Conservation (phyloP, 2,113 vertebrate species). For the Clarias magur region DNA sequence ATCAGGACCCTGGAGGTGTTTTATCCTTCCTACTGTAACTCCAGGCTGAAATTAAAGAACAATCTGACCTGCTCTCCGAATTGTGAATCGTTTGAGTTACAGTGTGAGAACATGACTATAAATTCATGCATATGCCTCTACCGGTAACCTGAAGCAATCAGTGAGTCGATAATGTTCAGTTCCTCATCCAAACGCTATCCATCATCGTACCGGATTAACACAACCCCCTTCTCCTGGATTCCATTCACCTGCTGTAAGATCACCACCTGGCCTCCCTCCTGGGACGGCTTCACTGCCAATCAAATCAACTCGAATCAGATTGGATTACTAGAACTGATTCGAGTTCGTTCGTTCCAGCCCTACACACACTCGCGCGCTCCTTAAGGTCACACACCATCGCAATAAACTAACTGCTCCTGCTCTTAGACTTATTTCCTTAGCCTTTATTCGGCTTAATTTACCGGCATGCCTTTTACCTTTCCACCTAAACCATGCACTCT, state of each 20-base stretch:
- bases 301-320: not conserved
- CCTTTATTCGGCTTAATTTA: not conserved
- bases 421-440: not conserved
- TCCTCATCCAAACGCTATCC: not conserved
- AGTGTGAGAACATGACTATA: not conserved
- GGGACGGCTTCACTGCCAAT: not conserved
- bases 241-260: not conserved
- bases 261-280: not conserved
- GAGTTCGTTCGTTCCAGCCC: not conserved
- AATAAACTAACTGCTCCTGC: not conserved
- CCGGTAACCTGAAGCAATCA: too few relatives aligned
- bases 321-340: not conserved
- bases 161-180: not conserved
- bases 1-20: not conserved
- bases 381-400: not conserved
- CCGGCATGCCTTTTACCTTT: not conserved
- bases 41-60: not conserved
- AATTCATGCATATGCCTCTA: not conserved
- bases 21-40: not conserved
- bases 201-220: not conserved
- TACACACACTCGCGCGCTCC: not conserved
- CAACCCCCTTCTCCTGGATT: not conserved
- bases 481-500: not conserved
- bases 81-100: not conserved
- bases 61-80: not conserved